phyloP scores from a whole-genome alignment of 2,888 invertebrate species.

The Brenthis daphne region DNA sequence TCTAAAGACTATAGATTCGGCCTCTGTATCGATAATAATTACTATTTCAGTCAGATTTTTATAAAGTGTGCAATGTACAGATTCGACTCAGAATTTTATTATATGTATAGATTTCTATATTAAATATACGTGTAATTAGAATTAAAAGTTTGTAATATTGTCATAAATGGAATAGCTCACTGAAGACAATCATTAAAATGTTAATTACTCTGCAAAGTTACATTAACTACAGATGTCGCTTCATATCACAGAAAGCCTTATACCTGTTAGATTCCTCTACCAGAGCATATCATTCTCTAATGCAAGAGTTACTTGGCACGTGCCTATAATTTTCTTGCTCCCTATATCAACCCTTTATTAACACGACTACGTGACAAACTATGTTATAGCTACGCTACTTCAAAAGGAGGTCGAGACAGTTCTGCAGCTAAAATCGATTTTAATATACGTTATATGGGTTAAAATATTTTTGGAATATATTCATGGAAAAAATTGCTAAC shows the following conservation, averaged over 20 bases:
- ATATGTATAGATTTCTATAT: too few relatives aligned
- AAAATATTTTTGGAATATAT: too few relatives aligned
- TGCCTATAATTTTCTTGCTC: constrained; percentile 16
- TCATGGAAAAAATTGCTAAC: too few relatives aligned
- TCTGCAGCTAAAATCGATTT: constrained; percentile 7
- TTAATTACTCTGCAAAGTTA: constrained; percentile 2
- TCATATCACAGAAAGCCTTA: constrained; percentile 1
- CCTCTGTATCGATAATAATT: too few relatives aligned
- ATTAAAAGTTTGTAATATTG: neutral
- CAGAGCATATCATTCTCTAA: constrained; percentile 7
- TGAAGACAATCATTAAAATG: neutral
- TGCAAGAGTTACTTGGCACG: constrained; percentile 7
- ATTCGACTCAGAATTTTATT: too few relatives aligned
- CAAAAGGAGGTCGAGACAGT: constrained; percentile 12
- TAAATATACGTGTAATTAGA: too few relatives aligned
- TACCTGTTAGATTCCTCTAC: neutral
- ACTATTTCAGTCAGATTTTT: too few relatives aligned
- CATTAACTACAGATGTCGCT: constrained; percentile 6
- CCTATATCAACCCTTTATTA: constrained; percentile 16
- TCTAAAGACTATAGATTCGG: too few relatives aligned
- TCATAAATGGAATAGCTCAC: neutral
- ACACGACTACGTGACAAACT: constrained; percentile 14
- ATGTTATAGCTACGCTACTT: constrained; percentile 8
- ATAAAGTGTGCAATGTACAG: too few relatives aligned
- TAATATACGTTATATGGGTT: too few relatives aligned